Evolutionary conservation across 2,797 vertebrate genomes (phyloP).

Genomic region (Gephyroberyx darwinii): DNA sequence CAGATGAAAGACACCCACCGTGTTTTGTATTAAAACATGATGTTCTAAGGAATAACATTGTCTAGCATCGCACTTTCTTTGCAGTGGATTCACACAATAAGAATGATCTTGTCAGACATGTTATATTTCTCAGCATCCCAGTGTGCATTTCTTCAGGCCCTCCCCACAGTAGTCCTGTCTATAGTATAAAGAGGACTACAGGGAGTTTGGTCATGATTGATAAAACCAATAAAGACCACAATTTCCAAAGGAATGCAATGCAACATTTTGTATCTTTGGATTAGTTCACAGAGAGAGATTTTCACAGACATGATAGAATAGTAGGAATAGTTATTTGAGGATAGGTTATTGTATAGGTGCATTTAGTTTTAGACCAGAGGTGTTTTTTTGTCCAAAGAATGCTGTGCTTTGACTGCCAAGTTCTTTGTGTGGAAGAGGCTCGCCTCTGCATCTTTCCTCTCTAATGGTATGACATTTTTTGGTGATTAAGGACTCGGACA

Average conservation of each 20-base stretch:
- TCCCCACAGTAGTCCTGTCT: not conserved
- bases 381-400: not conserved
- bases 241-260: constrained; percentile 9
- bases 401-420: constrained; percentile 15
- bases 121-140: too few relatives aligned
- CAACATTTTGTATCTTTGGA: not conserved
- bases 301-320: not conserved
- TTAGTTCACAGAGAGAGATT: not conserved
- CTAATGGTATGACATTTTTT: constrained; percentile 16
- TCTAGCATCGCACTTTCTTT: constrained; percentile 14
- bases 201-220: not conserved
- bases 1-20: constrained; percentile 3
- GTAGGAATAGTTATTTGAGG: not conserved
- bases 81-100: not conserved
- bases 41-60: constrained; percentile 6
- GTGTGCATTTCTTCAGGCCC: too few relatives aligned
- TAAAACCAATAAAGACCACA: constrained; percentile 15
- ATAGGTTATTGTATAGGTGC: not conserved
- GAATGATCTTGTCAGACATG: constrained; percentile 5
- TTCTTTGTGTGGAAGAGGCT: constrained; percentile 9
- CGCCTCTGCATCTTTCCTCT: constrained; percentile 41
- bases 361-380: not conserved
- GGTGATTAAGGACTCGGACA: constrained; percentile 29
- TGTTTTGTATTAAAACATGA: constrained; percentile 24
- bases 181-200: not conserved